Base-by-base conservation (phyloP, 2,888 invertebrate species). In the Eudemis profundana region DNA sequence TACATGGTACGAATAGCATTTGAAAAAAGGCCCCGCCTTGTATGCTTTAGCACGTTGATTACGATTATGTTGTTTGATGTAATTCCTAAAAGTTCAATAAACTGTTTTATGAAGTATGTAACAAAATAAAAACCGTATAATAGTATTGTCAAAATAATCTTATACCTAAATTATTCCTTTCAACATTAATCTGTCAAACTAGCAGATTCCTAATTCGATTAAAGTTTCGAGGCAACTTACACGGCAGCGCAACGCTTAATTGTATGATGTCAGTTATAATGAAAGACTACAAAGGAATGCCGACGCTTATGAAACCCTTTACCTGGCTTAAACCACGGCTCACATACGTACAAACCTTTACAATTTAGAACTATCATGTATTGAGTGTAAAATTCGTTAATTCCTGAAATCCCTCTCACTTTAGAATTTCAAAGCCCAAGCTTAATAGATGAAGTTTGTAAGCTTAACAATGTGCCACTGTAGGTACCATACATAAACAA, bases 241-340 rank as follows among this genome's bases (percentile, higher is more conserved):
- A 12, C 40, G 54, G 29, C 29, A 44, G 29, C 27, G 59, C 33
- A 64, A 59, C 23, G 21, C 40, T 40, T 46, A 64, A 64, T 64
- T 59, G 36, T 29, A 38, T 59, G 51, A 64, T 59, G 50, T 59
- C 50, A 44, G 57, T 38, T 38, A 44, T 59, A 64, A 59, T 64
- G n/a, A 51, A 57, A 42, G 29, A 19, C 23, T 59, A 19, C 50
- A 27, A 27, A 50, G 64, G 44, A 64, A 64, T 51, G 53, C 36
- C 36, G 50, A 17, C 10, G 14, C 46, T 63, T 64, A 40, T 38
- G 64, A 57, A 64, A 64, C 51, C 27, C 57, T 29, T 54, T 54
- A 27, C 53, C 40, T 23, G 15, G 36, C 15, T 40, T 40, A 54
- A 14, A 17, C 33, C 38, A 12, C 15, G 47, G 49, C 19, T 15